Base-by-base conservation (phyloP, 2,113 vertebrate species). In the Cyrtonyx montezumae region DNA sequence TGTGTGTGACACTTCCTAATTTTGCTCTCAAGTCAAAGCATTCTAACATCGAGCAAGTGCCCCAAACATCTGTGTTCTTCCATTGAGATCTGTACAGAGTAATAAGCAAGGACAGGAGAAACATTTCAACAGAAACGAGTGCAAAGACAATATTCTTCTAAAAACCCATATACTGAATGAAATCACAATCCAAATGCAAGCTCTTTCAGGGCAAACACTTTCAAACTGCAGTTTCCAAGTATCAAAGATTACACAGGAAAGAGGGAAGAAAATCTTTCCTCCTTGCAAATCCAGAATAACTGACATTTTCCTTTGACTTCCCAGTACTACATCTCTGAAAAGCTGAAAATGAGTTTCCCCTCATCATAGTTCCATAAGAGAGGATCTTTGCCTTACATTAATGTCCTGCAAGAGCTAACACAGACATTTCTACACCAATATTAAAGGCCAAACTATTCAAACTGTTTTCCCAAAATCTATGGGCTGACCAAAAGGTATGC, bases 41-140 rank as follows among this genome's bases (percentile, higher is more conserved):
- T 14, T 4, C 0, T 1, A 16, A 28, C 25, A 79, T 6, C 42
- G 40, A 76, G 30, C 13, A 42, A 17, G 21, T 1, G 10, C 8
- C 10, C 48, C 71, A 36, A 4, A 8, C 11, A 5, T 5, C 34
- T 78, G 18, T 2, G 0, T 7, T 40, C 55, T 49, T 80, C 80
- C 80, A 62, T 45, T 11, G 32, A 36, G 8, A 23, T 22, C 37
- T 37, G 34, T 62, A 11, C 16, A 40, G 34, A 77, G 21, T 8
- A 61, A 26, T 19, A 48, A 43, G 32, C 34, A 48, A 15, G 16
- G 25, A 8, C 22, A 71, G 48, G 76, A 65, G 32, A 48, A 58
- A 58, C n/a, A 77, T 12, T 18, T 8, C 25, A 53, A 7, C 6
- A 6, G 36, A 87, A 25, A 66, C 19, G 49, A 71, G 16, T 5